phyloP scores from a whole-genome alignment of 2,888 invertebrate genomes.

The Agonopterix subpropinquella region DNA sequence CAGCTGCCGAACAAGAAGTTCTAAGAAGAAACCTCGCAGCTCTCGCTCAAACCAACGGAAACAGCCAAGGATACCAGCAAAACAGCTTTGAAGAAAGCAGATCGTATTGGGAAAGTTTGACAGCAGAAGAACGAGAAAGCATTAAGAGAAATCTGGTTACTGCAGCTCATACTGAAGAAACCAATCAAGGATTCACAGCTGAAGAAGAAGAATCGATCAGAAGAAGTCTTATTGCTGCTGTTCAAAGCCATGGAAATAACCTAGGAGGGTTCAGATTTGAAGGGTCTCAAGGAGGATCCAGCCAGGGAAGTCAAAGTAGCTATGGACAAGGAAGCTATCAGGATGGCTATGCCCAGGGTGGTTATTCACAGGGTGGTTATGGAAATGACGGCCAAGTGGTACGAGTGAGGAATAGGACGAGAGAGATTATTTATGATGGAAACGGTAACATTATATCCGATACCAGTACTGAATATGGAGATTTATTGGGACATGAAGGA shows the following conservation, averaged over 20 bases:
- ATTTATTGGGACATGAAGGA: constrained; percentile 58
- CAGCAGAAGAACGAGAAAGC: constrained; percentile 10
- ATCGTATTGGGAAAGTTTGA: constrained; percentile 7
- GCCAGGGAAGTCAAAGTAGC: constrained; percentile 4
- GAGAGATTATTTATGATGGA: constrained; percentile 41
- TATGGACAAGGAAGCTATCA: constrained; percentile 2
- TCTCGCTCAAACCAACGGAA: constrained; percentile 1
- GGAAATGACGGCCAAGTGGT: constrained; percentile 36
- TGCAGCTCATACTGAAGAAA: neutral
- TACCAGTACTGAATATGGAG: constrained; percentile 67
- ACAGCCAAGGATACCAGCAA: constrained; percentile 17
- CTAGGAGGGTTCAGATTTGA: too few species aligned
- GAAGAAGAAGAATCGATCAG: constrained; percentile 11
- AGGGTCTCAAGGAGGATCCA: neutral
- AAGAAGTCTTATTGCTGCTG: constrained; percentile 4
- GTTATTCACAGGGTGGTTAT: constrained; percentile 23
- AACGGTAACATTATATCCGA: constrained; percentile 64
- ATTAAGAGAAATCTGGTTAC: constrained; percentile 7
- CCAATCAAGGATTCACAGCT: constrained; percentile 4
- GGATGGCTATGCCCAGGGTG: constrained; percentile 18
- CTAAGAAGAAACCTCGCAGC: constrained; percentile 39
- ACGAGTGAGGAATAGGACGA: constrained; percentile 43
- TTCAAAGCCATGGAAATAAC: neutral
- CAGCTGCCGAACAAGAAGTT: constrained; percentile 46
- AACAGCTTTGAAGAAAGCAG: constrained; percentile 4